Base-by-base conservation (phyloP, 2,797 vertebrate genomes). In the Vespertilio murinus region DNA sequence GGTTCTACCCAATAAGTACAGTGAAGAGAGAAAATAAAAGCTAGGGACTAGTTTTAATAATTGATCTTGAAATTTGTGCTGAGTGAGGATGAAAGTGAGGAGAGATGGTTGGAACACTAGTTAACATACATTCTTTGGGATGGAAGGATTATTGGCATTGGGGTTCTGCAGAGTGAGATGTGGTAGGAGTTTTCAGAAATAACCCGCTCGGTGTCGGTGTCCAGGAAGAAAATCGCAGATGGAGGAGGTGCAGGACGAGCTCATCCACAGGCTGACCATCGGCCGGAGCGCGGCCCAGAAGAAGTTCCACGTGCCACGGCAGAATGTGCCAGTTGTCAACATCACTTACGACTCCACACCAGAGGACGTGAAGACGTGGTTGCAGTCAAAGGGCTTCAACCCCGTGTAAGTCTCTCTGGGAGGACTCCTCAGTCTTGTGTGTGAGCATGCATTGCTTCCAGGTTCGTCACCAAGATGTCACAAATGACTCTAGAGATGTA, bases 241-340 rank as follows among this genome's bases (percentile, higher is more conserved):
- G 99, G 99, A 99, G 95, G 99, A 99, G 79, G 99, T 99, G 1
- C 99, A 99, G 97, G 99, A 99, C 18, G 99, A 99, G 94, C 98
- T 99, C 18, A 98, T 99, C 87, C 99, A 99, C 96, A 97, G 99
- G 3, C 98, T 99, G 85, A 99, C 99, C n/a, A 97, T 99, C 0
- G 99, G 99, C 3, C 98, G 99, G 56, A 99, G 98, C 0, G 94
- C 98, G 0, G 98, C 99, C 3, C 99, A 99, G 98, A 99, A 99
- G 98, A 99, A 99, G 97, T 98, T 99, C 61, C 98, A 98, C 0
- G 98, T 98, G 95, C 98, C 99, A 0, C 95, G 98, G 56, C 98
- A 98, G 28, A 99, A 98, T 2, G 86, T 98, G 59, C 98, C 98
- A 0, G 78, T 98, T 0, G 71, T 98, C 95, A 99, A 98, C 95